Evolutionary conservation across 1,140 invertebrate genomes (phyloP), one percentile per base, ranked within the genome.

Genomic region (Drosophila kanapiae): DNA sequence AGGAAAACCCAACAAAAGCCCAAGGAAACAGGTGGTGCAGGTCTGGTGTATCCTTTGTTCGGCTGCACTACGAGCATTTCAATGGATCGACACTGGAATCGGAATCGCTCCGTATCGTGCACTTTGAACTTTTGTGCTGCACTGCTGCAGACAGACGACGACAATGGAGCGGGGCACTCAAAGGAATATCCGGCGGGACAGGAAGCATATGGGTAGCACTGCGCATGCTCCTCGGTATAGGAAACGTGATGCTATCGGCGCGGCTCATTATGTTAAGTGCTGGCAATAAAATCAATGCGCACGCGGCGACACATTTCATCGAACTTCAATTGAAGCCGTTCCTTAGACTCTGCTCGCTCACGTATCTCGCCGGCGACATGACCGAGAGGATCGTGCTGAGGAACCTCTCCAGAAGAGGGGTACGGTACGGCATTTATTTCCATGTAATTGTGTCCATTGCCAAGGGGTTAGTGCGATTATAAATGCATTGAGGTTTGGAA

Each of bases 231-330:
- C 60, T 68, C 27, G 33, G n/a, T 38, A 69, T 78, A 80, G 84
- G 80, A 88, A 88, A 88, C 78, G 84, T 91, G 85, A 88, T 88
- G 67, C 84, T 88, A 88, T 88, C 85, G 64, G 56, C 58, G 70
- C 78, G 48, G 69, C 85, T 88, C 85, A 88, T 88, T 88, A 88
- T 90, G 85, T 85, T 88, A 90, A 88, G 82, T 90, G 78, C 85
- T 76, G 82, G 85, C 85, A 88, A 88, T 88, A 88, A 88, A 88
- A 88, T 88, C 81, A 85, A 90, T 85, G 81, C 81, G 76, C 79
- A 63, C 69, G 56, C 43, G 57, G 69, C 81, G 74, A 84, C 81
- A 81, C 78, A 82, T 67, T 68, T 85, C 78, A 87, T 87, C 61
- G 78, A 79, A 85, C 85, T 84, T 91, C 85, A 91, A 88, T 90